Conservation (phyloP, 1,140 invertebrate genomes). For the Atopsyche davidsoni region DNA sequence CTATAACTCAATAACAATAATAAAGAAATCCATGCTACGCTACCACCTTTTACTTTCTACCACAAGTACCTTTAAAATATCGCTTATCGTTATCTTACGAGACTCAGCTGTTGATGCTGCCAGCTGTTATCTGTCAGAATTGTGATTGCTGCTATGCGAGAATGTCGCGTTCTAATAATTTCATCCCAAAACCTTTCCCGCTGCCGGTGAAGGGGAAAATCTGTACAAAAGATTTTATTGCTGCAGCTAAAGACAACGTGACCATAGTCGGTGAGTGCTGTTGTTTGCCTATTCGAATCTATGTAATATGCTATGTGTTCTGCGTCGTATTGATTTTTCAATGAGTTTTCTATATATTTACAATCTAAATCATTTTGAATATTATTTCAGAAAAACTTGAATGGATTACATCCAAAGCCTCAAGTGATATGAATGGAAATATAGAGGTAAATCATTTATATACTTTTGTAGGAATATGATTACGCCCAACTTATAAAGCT, state of each 20-base stretch:
- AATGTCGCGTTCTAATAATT: slow-evolving; percentile 26
- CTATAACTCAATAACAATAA: slow-evolving; percentile 52
- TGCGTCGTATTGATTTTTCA: slow-evolving; percentile 16
- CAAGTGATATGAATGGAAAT: slow-evolving; percentile 68
- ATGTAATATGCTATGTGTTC: not conserved
- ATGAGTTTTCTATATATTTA: too few relatives aligned
- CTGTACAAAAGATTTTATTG: slow-evolving; percentile 55
- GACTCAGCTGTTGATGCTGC: slow-evolving; percentile 12
- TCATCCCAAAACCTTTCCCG: slow-evolving; percentile 44
- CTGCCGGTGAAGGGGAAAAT: slow-evolving; percentile 50
- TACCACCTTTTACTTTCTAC: slow-evolving; percentile 48
- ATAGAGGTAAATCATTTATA: slow-evolving; percentile 54
- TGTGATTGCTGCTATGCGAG: not conserved
- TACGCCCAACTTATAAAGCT: too few relatives aligned
- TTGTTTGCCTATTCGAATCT: slow-evolving; percentile 4
- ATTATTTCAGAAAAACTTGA: slow-evolving; percentile 67
- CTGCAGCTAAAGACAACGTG: slow-evolving; percentile 47
- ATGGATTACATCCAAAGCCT: slow-evolving; percentile 62
- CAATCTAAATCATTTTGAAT: too few relatives aligned
- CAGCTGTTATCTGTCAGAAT: slow-evolving; percentile 1
- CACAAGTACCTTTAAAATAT: slow-evolving; percentile 24
- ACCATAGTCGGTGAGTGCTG: slow-evolving; percentile 17
- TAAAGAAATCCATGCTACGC: slow-evolving; percentile 47
- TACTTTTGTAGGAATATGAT: too few relatives aligned
- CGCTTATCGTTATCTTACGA: slow-evolving; percentile 20